phyloP scores from a whole-genome alignment of 2,888 invertebrate genomes.

The Dasypogon diadema region DNA sequence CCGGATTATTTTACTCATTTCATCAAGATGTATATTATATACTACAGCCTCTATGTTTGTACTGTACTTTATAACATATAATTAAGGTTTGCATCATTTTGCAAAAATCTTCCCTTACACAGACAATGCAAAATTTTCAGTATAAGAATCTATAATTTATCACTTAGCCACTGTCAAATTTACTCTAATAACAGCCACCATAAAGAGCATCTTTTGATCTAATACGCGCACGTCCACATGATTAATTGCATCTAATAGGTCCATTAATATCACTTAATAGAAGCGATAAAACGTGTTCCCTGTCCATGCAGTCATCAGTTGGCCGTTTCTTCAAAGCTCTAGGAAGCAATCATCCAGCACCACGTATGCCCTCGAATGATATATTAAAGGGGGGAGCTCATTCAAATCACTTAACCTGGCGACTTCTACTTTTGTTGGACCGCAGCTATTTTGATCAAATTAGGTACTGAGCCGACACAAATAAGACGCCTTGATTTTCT shows the following conservation, averaged over 20 bases:
- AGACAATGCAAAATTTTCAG: no score
- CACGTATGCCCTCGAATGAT: slow-evolving; percentile 32
- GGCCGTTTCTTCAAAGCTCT: slow-evolving; percentile 15
- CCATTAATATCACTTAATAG: slow-evolving; percentile 53
- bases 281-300: slow-evolving; percentile 51
- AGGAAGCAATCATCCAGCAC: slow-evolving; percentile 28
- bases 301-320: slow-evolving; percentile 34
- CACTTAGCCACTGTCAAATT: background rate
- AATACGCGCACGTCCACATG: slow-evolving; percentile 27
- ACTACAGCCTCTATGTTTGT: no score
- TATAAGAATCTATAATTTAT: no score
- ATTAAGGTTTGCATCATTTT: no score
- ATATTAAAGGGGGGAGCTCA: slow-evolving; percentile 31
- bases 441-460: slow-evolving; percentile 21
- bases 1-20: no score
- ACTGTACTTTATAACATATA: no score
- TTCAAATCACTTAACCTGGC: slow-evolving; percentile 44
- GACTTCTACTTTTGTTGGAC: slow-evolving; percentile 44
- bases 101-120: no score
- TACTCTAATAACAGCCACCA: background rate
- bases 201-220: background rate
- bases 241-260: slow-evolving; percentile 49
- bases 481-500: background rate
- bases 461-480: slow-evolving; percentile 13
- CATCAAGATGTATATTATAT: no score